These are phyloP conservation scores for Leptothorax acervorum DNA, from an alignment of 2,888 invertebrate genomes.

Conservation along the genomic window DNA sequence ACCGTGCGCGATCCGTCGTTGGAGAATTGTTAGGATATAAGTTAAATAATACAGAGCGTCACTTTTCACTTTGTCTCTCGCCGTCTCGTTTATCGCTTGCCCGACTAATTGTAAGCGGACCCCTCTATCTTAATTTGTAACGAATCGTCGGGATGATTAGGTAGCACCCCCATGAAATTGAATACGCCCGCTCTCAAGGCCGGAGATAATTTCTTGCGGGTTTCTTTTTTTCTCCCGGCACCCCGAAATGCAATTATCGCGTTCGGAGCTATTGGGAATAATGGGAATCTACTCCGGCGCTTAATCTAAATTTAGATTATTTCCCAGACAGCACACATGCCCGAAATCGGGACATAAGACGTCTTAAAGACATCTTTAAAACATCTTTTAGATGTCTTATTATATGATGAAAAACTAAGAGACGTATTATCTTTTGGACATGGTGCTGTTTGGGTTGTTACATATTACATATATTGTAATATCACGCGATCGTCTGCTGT, in stretches of 20 bases:
- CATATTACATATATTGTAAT: not conserved
- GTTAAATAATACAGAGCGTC: not conserved
- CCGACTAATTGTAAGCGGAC: not conserved
- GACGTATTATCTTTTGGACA: too few species aligned
- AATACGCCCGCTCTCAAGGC: not conserved
- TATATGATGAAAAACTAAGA: too few species aligned
- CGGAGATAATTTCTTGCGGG: not conserved
- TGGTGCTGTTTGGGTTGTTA: not conserved
- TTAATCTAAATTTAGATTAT: conserved; percentile 2
- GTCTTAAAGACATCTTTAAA: too few species aligned
- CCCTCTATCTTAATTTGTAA: not conserved
- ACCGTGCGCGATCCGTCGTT: not conserved
- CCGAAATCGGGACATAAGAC: too few species aligned
- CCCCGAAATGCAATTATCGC: not conserved
- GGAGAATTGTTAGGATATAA: not conserved
- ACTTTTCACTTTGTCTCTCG: too few species aligned
- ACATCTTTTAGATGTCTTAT: too few species aligned
- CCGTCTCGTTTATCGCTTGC: not conserved
- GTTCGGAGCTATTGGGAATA: not conserved
- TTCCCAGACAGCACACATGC: not conserved
- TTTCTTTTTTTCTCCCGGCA: not conserved
- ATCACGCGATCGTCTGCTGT: not conserved
- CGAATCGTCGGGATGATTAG: conserved; percentile 3
- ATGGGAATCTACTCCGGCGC: not conserved
- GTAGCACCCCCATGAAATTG: conserved; percentile 4